phyloP scores from a whole-genome alignment of 2,888 invertebrate genomes.

The Chaitophorus viminalis region DNA sequence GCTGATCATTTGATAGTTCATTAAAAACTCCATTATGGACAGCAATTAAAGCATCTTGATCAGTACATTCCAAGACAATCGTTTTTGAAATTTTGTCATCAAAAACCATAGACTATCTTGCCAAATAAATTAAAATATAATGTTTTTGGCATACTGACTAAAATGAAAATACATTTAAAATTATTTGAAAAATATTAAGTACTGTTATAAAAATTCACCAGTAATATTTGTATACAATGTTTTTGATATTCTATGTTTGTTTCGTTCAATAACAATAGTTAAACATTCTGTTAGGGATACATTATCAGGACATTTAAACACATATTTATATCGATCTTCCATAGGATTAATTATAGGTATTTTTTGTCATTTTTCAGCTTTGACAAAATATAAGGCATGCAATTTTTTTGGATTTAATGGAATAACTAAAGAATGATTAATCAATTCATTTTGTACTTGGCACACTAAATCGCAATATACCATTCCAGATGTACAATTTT shows the following conservation, averaged over 20 bases:
- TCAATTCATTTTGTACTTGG: slow-evolving; percentile 32
- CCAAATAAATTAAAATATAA: slow-evolving; percentile 37
- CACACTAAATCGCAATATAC: slow-evolving; percentile 44
- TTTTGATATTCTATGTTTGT: slow-evolving; percentile 54
- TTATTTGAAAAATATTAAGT: not conserved
- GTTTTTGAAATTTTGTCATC: slow-evolving; percentile 37
- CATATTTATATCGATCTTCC: slow-evolving; percentile 10
- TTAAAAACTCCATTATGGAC: slow-evolving; percentile 49
- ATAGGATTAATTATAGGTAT: slow-evolving; percentile 31
- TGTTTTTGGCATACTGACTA: slow-evolving; percentile 40
- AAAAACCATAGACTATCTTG: slow-evolving; percentile 25
- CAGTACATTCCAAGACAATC: slow-evolving; percentile 27
- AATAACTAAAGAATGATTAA: slow-evolving; percentile 37
- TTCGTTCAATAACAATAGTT: slow-evolving; percentile 40
- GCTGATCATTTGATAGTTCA: slow-evolving; percentile 37
- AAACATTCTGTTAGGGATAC: slow-evolving; percentile 26
- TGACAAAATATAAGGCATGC: slow-evolving; percentile 54
- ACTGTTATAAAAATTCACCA: slow-evolving; percentile 1
- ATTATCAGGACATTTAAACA: slow-evolving; percentile 50
- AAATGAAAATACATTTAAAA: slow-evolving; percentile 4
- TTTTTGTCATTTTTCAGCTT: slow-evolving; percentile 39
- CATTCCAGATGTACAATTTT: slow-evolving; percentile 43
- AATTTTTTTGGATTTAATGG: slow-evolving; percentile 42
- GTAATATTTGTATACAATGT: slow-evolving; percentile 33
- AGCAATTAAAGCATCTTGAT: slow-evolving; percentile 30